Evolutionary conservation across 2,888 invertebrate genomes (phyloP).

Genomic region (Tuta absoluta): DNA sequence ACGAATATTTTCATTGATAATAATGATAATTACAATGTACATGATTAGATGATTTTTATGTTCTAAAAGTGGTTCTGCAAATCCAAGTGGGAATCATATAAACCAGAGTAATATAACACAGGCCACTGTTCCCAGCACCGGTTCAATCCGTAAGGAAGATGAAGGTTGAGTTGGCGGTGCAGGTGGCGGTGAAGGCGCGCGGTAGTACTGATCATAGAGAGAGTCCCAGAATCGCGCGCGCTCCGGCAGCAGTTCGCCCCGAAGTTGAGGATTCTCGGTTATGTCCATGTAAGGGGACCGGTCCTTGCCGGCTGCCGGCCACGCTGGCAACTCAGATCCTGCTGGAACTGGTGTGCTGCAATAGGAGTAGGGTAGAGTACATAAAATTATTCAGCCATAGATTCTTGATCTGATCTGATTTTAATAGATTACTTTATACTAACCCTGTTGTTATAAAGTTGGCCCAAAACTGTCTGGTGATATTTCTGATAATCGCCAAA

Average conservation of each 20-base stretch:
- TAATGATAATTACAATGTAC: too few relatives aligned
- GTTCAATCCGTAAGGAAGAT: too few relatives aligned
- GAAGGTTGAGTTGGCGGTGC: slow-evolving; percentile 8
- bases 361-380: too few relatives aligned
- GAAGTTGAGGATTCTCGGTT: slow-evolving; percentile 25
- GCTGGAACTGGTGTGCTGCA: slow-evolving; percentile 29
- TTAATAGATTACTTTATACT: not conserved
- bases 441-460: slow-evolving; percentile 21
- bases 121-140: too few relatives aligned
- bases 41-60: too few relatives aligned
- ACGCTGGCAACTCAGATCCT: slow-evolving; percentile 29
- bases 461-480: slow-evolving; percentile 5
- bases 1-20: too few relatives aligned
- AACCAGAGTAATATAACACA: too few relatives aligned
- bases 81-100: too few relatives aligned
- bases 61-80: too few relatives aligned
- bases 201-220: slow-evolving; percentile 36
- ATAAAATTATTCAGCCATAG: too few relatives aligned
- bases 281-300: slow-evolving; percentile 35
- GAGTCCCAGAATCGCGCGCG: slow-evolving; percentile 35
- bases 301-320: slow-evolving; percentile 32
- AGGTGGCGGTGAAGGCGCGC: slow-evolving; percentile 32
- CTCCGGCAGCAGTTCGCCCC: slow-evolving; percentile 25
- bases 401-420: too few relatives aligned
- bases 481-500: not conserved